A percentile compares a stretch with the other conserved stretches of the same genome.
Conservation (phyloP, 2,113 vertebrate species). For the Microtus oregoni region DNA sequence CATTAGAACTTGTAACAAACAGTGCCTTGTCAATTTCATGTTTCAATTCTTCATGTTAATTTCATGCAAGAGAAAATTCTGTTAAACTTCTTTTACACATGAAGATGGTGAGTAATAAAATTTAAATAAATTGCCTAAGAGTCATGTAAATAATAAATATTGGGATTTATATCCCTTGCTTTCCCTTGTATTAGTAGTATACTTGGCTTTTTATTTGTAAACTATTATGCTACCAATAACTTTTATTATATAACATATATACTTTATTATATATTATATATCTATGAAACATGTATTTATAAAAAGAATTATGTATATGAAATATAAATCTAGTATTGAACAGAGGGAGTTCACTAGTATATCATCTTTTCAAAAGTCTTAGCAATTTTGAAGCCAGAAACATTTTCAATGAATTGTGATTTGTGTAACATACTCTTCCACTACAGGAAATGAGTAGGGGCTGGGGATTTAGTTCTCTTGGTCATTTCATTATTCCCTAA, state of each 20-base stretch:
- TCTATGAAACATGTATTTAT: background rate
- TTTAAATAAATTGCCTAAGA: background rate
- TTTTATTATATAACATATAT: background rate
- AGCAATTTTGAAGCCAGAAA: conserved; percentile 39
- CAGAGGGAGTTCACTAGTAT: conserved; percentile 18
- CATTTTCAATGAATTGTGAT: conserved; percentile 54
- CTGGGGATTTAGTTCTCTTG: background rate
- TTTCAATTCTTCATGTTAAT: background rate
- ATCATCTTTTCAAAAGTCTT: background rate
- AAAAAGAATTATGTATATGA: conserved; percentile 10
- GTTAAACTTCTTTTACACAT: background rate
- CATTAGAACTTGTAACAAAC: background rate
- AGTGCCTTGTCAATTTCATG: background rate
- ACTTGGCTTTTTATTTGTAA: background rate
- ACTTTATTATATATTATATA: background rate
- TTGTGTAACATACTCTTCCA: background rate
- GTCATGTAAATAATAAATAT: background rate
- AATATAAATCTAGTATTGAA: conserved; percentile 24
- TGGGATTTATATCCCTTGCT: background rate
- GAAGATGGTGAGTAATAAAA: background rate
- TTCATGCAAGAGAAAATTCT: background rate
- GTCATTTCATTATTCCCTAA: conserved; percentile 1
- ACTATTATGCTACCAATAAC: conserved; percentile 6
- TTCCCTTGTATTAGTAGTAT: background rate
- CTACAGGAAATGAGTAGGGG: background rate